Evolutionary conservation across 2,113 vertebrate genomes (phyloP).

Genomic region (Thalassoma bifasciatum): DNA sequence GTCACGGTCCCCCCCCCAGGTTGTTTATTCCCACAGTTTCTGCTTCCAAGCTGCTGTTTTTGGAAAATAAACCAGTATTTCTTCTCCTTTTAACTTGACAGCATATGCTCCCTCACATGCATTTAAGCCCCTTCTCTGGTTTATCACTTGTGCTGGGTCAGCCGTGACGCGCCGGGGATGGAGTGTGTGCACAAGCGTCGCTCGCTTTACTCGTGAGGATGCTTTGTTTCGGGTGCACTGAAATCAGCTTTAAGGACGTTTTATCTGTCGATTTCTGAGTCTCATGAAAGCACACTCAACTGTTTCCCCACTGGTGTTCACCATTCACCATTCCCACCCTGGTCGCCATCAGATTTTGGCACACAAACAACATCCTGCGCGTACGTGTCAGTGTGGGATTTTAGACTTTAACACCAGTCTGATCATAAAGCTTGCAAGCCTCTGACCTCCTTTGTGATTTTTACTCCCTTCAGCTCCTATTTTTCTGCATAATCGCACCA

Average conservation of each 20-base stretch:
- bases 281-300: not conserved
- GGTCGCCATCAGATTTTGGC: slow-evolving; percentile 32
- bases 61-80: not conserved
- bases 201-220: slow-evolving; percentile 22
- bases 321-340: not conserved
- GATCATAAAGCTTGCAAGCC: not conserved
- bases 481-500: not conserved
- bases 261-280: not conserved
- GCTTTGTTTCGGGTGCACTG: slow-evolving; percentile 50
- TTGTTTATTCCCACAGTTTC: not conserved
- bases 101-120: not conserved
- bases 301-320: not conserved
- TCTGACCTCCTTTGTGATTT: not conserved
- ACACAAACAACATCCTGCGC: not conserved
- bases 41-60: not conserved
- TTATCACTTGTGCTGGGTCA: slow-evolving; percentile 18
- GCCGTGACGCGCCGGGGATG: slow-evolving; percentile 62
- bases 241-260: slow-evolving; percentile 1
- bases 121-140: slow-evolving; percentile 18
- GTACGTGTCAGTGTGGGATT: slow-evolving; percentile 31
- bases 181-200: slow-evolving; percentile 19
- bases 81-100: not conserved
- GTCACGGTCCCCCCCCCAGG: not conserved
- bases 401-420: not conserved
- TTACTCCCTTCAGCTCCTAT: not conserved